Percentiles rank a stretch among this genome's conserved stretches.
phyloP scores from a whole-genome alignment of 2,113 vertebrate genomes.

The Psittacara wagleri region DNA sequence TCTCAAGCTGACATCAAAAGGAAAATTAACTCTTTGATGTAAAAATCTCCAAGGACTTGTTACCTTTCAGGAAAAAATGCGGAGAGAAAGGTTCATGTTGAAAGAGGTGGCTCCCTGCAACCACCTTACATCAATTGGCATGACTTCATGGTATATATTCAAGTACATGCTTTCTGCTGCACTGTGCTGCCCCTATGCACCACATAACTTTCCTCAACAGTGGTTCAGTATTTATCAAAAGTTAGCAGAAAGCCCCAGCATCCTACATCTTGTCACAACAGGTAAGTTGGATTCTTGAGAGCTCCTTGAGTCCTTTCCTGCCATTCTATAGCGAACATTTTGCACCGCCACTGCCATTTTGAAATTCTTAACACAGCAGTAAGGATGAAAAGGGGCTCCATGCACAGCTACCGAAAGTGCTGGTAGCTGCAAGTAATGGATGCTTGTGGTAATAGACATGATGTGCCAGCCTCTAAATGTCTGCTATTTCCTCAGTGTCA shows the following conservation, averaged over 20 bases:
- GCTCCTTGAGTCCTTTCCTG: neutral
- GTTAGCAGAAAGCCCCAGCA: neutral
- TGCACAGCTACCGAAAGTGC: neutral
- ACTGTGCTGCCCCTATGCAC: neutral
- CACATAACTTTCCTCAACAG: rapidly evolving
- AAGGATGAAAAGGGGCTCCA: neutral
- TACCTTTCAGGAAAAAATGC: neutral
- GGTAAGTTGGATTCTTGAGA: neutral
- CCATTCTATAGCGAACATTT: neutral
- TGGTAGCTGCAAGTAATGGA: neutral
- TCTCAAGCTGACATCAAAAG: neutral
- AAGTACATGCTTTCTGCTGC: neutral
- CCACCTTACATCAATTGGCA: neutral
- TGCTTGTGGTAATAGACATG: too few species aligned
- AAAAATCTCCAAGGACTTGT: neutral
- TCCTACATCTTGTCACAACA: neutral
- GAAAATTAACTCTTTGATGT: neutral
- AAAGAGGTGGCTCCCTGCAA: neutral
- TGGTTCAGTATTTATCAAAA: neutral
- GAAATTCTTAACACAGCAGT: neutral
- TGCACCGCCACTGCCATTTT: neutral
- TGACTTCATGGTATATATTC: neutral
- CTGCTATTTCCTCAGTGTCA: neutral
- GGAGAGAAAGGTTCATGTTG: neutral
- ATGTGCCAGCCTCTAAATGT: rapidly evolving